Base-by-base conservation (phyloP, 2,797 vertebrate genomes). In the Onychomys leucogaster region DNA sequence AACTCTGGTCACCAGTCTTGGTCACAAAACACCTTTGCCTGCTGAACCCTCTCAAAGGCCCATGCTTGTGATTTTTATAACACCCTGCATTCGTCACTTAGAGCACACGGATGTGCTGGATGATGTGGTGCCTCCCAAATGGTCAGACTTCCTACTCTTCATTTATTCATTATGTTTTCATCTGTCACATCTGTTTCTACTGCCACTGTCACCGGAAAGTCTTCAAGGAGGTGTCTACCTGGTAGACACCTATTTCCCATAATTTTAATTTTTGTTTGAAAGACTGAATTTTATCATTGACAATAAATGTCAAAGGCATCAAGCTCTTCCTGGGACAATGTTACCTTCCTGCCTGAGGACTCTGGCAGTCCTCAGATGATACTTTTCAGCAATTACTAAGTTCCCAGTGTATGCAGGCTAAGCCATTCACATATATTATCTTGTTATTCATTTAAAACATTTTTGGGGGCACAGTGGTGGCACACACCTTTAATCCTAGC, bases 241-340 rank as follows among this genome's bases (percentile, higher is more conserved):
- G 8, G 65, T 85, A 49, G 57, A 78, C 34, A 49, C 13, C 82
- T 16, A 29, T 75, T 82, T 96, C 8, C 17, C 43, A 23, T 81
- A 85, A 96, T 73, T 89, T 59, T 29, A 41, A 8, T 85, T 85
- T 85, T 52, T 63, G 37, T 83, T 93, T 43, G 87, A 96, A 95
- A 83, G 41, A 69, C 83, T 96, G 61, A 67, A 52, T 89, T 69
- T 84, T 61, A 41, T 52, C 19, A 34, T 25, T 43, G 63, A 27
- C 3, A 78, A 80, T 83, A 80, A 75, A 49, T 32, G 27, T 71
- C 77, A 81, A 89, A 76, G 27, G 32, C 11, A 32, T 46, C 29
- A 10, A 73, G n/a, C 9, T 34, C 29, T 59, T 90, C 27, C 88
- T 59, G 29, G 69, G 67, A 11, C 69, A 88, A 93, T 13, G 43